Base-by-base conservation (phyloP, 2,797 vertebrate species). In the Malacoraja senta region DNA sequence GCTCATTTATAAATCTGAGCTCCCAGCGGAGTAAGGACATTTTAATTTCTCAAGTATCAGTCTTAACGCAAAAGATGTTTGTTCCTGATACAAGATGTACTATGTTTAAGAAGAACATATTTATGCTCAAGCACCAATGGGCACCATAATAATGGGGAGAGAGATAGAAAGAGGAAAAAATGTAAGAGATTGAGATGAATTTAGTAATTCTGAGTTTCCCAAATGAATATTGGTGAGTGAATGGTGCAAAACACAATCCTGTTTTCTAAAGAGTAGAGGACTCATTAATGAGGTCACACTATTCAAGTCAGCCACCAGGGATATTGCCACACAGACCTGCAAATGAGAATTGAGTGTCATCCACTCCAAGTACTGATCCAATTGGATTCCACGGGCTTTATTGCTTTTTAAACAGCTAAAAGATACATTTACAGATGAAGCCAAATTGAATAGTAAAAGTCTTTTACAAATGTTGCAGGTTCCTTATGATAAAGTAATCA, bases 221-320 rank as follows among this genome's bases (percentile, higher is more conserved):
- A 68, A 35, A 88, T 65, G 17, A 88, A 68, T 88, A 68, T n/a
- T 35, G 63, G 65, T 88, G 68, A 2, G n/a, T 88, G 21, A 88
- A 68, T 88, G n/a, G 15, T 65, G 84, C 84, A 88, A 68, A 32
- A 17, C 84, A 88, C 61, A 88, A 68, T 88, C 84, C 84, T 35
- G n/a, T 88, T 88, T 88, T 88, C n/a, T 9, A 68, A 68, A 88
- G 84, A 68, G 84, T 21, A 35, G 84, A 88, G 84, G 63, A 35
- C 84, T 88, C n/a, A 88, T 88, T 88, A 88, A 88, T 68, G 84
- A 32, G 84, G 84, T 88, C 84, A 68, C 84, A 13, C 24, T 35
- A 17, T 68, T 88, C 61, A 88, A 86, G 63, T 35, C 0, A 68
- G 63, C 15, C 84, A 35, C n/a, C 1, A 21, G 84, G 84, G 63